Evolutionary conservation across 2,113 vertebrate genomes (phyloP).

Genomic region (Hemichromis elongatus): DNA sequence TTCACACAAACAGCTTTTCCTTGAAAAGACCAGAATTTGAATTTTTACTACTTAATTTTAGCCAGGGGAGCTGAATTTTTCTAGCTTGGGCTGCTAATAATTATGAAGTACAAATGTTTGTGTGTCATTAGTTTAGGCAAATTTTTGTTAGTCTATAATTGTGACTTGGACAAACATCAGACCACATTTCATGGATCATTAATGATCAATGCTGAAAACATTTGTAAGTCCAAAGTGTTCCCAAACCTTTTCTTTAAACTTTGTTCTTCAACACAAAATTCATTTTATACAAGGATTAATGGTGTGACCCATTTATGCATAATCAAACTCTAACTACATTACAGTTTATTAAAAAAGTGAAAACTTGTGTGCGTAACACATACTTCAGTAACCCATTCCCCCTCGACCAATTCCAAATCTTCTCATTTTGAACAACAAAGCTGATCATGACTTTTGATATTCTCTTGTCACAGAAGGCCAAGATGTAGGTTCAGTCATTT

Average conservation of each 20-base stretch:
- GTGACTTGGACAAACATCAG: background rate
- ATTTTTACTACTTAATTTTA: background rate
- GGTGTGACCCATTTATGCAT: background rate
- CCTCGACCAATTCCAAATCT: conserved; percentile 1
- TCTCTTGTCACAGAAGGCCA: conserved; percentile 60
- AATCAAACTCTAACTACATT: background rate
- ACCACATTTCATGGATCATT: background rate
- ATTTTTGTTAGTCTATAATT: background rate
- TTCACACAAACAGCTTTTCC: background rate
- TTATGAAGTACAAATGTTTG: background rate
- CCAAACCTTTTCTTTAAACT: background rate
- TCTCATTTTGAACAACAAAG: background rate
- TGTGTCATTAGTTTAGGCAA: background rate
- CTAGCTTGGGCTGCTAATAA: background rate
- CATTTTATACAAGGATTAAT: background rate
- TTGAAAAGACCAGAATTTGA: background rate
- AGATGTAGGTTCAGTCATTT: conserved; percentile 66
- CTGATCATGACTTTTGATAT: conserved; percentile 30
- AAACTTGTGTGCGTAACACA: background rate
- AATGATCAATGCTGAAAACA: background rate
- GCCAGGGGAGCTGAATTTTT: background rate
- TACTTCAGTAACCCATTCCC: background rate
- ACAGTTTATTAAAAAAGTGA: background rate
- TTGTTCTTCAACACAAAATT: background rate
- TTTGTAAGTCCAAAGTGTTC: background rate